A percentile compares a stretch with the other conserved stretches of the same genome.
phyloP scores from a whole-genome alignment of 2,797 vertebrate species.

The Peromyscus aztecus region DNA sequence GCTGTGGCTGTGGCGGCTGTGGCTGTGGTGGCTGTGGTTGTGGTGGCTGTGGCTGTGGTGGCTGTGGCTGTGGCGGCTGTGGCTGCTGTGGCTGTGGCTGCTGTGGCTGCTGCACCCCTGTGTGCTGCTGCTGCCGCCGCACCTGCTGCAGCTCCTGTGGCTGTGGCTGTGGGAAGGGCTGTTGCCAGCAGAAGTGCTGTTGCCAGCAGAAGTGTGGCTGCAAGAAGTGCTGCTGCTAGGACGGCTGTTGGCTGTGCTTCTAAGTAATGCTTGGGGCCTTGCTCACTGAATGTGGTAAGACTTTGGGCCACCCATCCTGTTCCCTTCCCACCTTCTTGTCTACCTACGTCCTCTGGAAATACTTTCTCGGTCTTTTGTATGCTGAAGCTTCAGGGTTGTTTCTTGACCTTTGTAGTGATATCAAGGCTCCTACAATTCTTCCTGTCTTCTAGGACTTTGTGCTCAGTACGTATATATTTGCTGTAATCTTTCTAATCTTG shows the following conservation, averaged over 20 bases:
- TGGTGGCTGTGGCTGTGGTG: background rate
- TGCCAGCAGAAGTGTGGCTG: background rate
- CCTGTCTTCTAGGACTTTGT: background rate
- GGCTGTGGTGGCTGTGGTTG: accelerated
- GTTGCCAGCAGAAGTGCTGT: background rate
- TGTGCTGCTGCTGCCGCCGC: background rate
- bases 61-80: background rate
- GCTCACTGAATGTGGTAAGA: background rate
- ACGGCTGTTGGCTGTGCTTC: accelerated
- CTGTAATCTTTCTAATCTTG: background rate
- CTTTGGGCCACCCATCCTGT: background rate
- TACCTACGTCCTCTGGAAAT: background rate
- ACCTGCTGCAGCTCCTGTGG: background rate
- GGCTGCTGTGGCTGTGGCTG: background rate
- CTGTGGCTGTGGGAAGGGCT: constrained; percentile 52
- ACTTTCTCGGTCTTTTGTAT: background rate
- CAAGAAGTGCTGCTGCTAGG: constrained; percentile 30
- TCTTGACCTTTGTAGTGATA: background rate
- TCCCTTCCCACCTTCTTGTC: background rate
- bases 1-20: background rate
- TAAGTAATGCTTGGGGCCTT: background rate
- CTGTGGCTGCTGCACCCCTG: background rate
- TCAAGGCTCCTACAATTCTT: background rate
- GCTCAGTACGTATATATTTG: background rate
- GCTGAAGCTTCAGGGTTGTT: background rate